These are phyloP conservation scores for Theretra japonica DNA, from an alignment of 2,888 invertebrate genomes.

Conservation along the genomic window DNA sequence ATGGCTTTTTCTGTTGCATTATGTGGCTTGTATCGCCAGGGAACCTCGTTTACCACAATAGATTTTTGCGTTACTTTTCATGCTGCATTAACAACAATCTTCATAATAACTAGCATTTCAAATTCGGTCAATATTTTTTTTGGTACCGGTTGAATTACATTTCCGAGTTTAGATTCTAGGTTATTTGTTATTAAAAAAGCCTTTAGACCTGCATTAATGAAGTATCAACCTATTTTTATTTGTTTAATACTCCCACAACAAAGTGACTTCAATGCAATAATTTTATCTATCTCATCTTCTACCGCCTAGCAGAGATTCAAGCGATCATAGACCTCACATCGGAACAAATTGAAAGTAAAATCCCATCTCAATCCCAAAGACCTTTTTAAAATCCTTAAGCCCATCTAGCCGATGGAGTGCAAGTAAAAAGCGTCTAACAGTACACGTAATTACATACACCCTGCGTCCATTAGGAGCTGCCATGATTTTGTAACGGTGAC, in stretches of 20 bases:
- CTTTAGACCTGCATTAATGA: too few species aligned
- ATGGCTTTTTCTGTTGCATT: neutral
- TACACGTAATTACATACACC: constrained; percentile 59
- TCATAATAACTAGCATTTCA: neutral
- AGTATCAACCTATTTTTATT: too few species aligned
- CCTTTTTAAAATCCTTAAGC: neutral
- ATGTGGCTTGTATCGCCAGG: neutral
- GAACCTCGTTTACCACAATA: neutral
- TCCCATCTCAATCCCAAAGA: neutral
- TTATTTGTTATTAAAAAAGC: too few species aligned
- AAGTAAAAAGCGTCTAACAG: constrained; percentile 69
- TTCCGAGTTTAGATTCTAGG: too few species aligned
- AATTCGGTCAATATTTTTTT: neutral
- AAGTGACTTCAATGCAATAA: too few species aligned
- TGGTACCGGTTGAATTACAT: neutral
- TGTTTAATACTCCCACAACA: too few species aligned
- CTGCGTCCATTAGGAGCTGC: constrained; percentile 66
- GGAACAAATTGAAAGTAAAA: too few species aligned
- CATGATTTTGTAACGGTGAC: constrained; percentile 73
- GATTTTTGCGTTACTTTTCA: neutral
- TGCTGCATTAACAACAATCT: neutral
- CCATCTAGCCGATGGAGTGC: constrained; percentile 34
- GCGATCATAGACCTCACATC: too few species aligned
- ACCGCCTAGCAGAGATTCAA: too few species aligned
- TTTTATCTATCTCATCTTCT: too few species aligned